Percentiles rank a stretch among this genome's conserved stretches.
phyloP scores from a whole-genome alignment of 2,113 vertebrate species.

The Chitala chitala region DNA sequence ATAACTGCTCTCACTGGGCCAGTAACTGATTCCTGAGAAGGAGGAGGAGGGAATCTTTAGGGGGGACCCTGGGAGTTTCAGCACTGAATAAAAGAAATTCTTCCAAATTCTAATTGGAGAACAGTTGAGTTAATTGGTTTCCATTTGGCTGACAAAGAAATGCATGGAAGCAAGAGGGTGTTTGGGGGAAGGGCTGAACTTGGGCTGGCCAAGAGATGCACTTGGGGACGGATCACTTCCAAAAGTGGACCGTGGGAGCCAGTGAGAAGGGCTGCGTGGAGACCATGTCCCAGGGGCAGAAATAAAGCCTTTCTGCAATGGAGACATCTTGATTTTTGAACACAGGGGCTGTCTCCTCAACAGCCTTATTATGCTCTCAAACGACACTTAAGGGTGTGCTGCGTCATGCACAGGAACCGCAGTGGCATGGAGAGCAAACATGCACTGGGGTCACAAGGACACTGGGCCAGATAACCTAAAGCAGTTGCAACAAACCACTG shows the following conservation, averaged over 20 bases:
- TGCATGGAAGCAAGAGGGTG: constrained; percentile 75
- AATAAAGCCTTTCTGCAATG: background rate
- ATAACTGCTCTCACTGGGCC: constrained; percentile 65
- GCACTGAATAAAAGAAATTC: constrained; percentile 85
- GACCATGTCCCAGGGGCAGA: constrained; percentile 28
- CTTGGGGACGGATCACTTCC: constrained; percentile 89
- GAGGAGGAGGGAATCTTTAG: constrained; percentile 10
- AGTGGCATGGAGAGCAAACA: constrained; percentile 50
- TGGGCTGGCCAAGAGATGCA: constrained; percentile 50
- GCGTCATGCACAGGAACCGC: constrained; percentile 52
- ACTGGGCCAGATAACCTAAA: constrained; percentile 42
- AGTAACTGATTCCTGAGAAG: constrained; percentile 79
- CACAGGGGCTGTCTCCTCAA: constrained; percentile 54
- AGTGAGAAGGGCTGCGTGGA: constrained; percentile 63
- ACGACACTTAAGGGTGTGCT: constrained; percentile 43
- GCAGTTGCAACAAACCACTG: constrained; percentile 48
- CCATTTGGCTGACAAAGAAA: constrained; percentile 94
- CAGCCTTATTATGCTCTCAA: constrained; percentile 34
- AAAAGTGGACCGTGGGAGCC: constrained; percentile 85
- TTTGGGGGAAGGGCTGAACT: constrained; percentile 62
- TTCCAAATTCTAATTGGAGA: constrained; percentile 96
- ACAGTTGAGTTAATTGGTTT: constrained; percentile 97
- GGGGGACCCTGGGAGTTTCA: constrained; percentile 62
- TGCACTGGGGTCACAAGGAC: constrained; percentile 45
- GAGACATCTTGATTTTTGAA: constrained; percentile 59